Conservation (phyloP, 2,888 invertebrate genomes). For the Pterostichus niger region DNA sequence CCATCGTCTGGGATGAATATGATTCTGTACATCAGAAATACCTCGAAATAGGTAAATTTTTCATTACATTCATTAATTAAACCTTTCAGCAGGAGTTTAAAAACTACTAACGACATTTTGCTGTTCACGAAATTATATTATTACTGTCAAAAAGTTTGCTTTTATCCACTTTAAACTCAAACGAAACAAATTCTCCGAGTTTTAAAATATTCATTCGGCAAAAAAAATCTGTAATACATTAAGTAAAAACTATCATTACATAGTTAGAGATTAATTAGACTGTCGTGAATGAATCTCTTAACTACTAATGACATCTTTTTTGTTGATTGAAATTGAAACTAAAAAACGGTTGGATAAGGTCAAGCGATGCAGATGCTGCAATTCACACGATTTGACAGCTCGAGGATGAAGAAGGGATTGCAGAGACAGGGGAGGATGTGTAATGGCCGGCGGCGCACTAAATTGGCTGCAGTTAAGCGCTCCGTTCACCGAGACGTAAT, state of each 20-base stretch:
- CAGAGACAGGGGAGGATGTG: constrained; percentile 30
- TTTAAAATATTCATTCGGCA: constrained; percentile 6
- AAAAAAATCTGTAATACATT: constrained; percentile 11
- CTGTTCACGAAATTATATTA: background rate
- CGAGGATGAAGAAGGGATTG: background rate
- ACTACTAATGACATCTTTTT: constrained; percentile 25
- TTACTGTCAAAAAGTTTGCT: background rate
- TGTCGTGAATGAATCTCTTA: constrained; percentile 22
- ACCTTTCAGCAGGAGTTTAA: background rate
- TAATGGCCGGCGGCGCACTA: constrained; percentile 66
- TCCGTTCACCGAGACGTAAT: constrained; percentile 73
- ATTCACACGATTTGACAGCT: constrained; percentile 44
- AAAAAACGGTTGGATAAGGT: constrained; percentile 16
- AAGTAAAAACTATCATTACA: constrained; percentile 23
- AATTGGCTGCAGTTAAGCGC: constrained; percentile 65
- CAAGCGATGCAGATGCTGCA: constrained; percentile 50
- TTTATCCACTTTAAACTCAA: too few species aligned
- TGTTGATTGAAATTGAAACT: background rate
- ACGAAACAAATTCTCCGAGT: background rate
- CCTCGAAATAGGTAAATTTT: constrained; percentile 90
- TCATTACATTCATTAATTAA: constrained; percentile 12
- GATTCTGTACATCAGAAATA: constrained; percentile 96
- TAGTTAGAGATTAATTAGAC: constrained; percentile 1
- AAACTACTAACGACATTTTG: constrained; percentile 29
- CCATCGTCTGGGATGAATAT: constrained; percentile 94